Evolutionary conservation across 2,113 vertebrate species (phyloP), one percentile per base, ranked within the genome.

Genomic region (Papio anubis): DNA sequence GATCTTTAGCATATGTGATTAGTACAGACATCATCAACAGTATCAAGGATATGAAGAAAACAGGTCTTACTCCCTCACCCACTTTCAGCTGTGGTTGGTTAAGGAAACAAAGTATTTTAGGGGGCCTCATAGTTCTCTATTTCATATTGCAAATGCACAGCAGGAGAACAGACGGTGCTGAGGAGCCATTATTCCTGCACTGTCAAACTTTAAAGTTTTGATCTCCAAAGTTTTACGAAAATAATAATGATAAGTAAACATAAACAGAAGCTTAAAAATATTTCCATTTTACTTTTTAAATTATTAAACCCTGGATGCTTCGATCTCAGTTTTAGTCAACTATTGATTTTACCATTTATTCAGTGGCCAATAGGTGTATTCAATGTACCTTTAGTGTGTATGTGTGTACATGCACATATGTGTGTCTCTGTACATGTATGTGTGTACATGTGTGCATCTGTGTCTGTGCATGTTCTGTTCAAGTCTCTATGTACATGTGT

Each of bases 141-240:
- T 48, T 85, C 23, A 2, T 12, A 13, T 2, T 7, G 18, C 18
- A 70, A 35, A 35, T 0, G 6, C 8, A 6, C 1, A 3, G 18
- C 0, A 52, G 32, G 43, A 5, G 50, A 35, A 38, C 8, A 1
- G 1, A 0, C 2, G 1, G 11, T 0, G 11, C 11, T 21, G 52
- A 40, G 64, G 35, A 25, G 38, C 20, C n/a, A 27, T 6, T 1
- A 4, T 6, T 38, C 12, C 80, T 2, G 11, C 12, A 3, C 35
- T 14, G 27, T 32, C 59, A 23, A 50, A 32, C 2, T 50, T 81
- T 52, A 23, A 21, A 6, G 5, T 43, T 78, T 57, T 23, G 23
- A 6, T 35, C 55, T 27, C 25, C 68, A 55, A 18, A 40, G 18
- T 25, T 43, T 72, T 23, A 45, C 13, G 8, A 38, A 23, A 52